Base-by-base conservation (phyloP, 2,888 invertebrate species). In the Campoletis raptor region DNA sequence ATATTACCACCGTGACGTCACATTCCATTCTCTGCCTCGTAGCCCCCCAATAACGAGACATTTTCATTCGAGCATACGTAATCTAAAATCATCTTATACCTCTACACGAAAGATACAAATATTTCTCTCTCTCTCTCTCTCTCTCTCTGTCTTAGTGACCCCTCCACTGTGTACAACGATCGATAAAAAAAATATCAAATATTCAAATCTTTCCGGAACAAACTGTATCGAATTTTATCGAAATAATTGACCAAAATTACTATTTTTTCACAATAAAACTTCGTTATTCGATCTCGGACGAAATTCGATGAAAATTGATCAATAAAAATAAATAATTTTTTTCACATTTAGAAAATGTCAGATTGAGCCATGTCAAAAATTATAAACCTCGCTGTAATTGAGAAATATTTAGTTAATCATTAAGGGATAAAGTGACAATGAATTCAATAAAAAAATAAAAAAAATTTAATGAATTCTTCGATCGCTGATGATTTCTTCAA, bases 401-500 rank as follows among this genome's bases (percentile, higher is more conserved):
- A 48, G 48, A 48, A 48, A 48, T 48, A 15, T 48, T 18, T 2
- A 1, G 48, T 48, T 48, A 18, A 15, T 18, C 0, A 15, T 18
- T 48, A 18, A 5, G 15, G 0, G 15, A 15, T 18, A 1, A 48
- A 48, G 18, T 45, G 45, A 45, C 9, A 45, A 12, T 0, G 3
- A 45, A 21, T 52, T 42, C 6, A 52, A 73, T 64, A 64, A 66
- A 78, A 24, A 0, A 12, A 30, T 1, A n/a, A 6, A 52, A 52
- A 52, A 8, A 72, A 72, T 15, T 10, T 6, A 15, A 52, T 21
- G 30, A 5, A 57, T 42, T 45, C 64, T 67, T 42, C 70, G 30
- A 74, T 79, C 77, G 84, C 74, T 73, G 54, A 73, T 76, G 69
- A 57, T 72, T 66, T 87, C 64, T 82, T 87, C 85, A 87, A 87